phyloP scores from a whole-genome alignment of 1,140 invertebrate genomes.

The Pinna nobilis region DNA sequence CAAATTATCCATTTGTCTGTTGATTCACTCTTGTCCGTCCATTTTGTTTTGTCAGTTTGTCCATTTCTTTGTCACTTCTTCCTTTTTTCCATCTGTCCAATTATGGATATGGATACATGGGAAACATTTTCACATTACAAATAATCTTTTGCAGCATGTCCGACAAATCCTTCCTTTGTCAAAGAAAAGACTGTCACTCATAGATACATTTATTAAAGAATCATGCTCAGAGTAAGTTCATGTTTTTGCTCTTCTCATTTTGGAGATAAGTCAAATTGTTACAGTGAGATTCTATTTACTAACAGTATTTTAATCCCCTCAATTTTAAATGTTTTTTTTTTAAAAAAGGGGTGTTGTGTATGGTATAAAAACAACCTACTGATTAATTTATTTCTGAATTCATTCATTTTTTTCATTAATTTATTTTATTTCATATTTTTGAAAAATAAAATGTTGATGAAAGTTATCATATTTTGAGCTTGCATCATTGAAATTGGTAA shows the following conservation, averaged over 20 bases:
- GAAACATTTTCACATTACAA: too few relatives aligned
- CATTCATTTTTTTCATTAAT: background rate
- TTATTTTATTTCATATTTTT: background rate
- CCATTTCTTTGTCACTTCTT: too few relatives aligned
- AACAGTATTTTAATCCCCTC: background rate
- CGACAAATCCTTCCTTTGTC: conserved; percentile 71
- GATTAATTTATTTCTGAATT: background rate
- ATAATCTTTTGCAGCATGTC: conserved; percentile 67
- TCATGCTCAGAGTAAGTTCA: conserved; percentile 68
- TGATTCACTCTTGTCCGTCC: too few relatives aligned
- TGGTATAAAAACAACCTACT: background rate
- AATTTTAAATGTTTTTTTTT: background rate
- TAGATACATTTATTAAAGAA: conserved; percentile 71
- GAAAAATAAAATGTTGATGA: background rate
- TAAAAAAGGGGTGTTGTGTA: background rate
- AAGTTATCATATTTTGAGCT: too few relatives aligned
- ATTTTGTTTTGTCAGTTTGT: too few relatives aligned
- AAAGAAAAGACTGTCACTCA: conserved; percentile 66
- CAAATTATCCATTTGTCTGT: too few relatives aligned
- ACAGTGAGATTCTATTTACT: too few relatives aligned
- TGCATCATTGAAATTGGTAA: too few relatives aligned
- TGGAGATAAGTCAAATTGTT: too few relatives aligned
- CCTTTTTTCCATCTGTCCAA: too few relatives aligned
- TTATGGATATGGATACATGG: too few relatives aligned
- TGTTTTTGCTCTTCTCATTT: too few relatives aligned